A percentile compares a stretch with the other conserved stretches of the same genome.
These are phyloP conservation scores for Heliconius nattereri DNA, from an alignment of 1,140 invertebrate species.

Conservation along the genomic window DNA sequence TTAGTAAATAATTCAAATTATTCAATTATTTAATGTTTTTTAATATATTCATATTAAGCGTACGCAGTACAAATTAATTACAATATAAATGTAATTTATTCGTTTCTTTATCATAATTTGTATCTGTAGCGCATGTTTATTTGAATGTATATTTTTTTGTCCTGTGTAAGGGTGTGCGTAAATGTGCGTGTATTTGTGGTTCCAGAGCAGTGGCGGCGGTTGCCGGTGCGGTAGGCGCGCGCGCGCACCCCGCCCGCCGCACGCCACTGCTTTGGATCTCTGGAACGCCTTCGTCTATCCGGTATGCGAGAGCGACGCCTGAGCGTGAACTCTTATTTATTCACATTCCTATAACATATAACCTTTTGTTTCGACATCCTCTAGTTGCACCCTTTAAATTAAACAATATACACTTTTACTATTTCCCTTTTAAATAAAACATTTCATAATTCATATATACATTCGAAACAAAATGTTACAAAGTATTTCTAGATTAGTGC, in stretches of 20 bases:
- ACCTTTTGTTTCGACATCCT: conserved; percentile 40
- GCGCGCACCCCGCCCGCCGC: conserved; percentile 77
- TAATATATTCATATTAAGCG: neutral
- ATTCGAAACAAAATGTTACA: conserved; percentile 40
- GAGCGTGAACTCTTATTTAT: conserved; percentile 53
- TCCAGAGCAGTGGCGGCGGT: conserved; percentile 82
- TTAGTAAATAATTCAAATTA: neutral
- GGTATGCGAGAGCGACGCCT: conserved; percentile 78
- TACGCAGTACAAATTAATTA: conserved; percentile 6
- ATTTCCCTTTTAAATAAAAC: neutral
- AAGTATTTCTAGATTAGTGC: conserved; percentile 18
- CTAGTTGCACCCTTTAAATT: neutral
- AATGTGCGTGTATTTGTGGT: conserved; percentile 78
- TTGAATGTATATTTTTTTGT: conserved; percentile 28
- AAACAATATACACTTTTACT: conserved; percentile 9
- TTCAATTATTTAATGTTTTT: neutral
- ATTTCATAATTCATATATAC: conserved; percentile 17
- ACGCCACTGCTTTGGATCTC: conserved; percentile 82
- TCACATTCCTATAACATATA: conserved; percentile 18
- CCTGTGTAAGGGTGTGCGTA: conserved; percentile 60
- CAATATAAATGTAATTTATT: conserved; percentile 16
- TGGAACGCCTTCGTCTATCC: conserved; percentile 82
- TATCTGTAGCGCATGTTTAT: conserved; percentile 21
- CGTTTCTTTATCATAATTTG: conserved; percentile 3
- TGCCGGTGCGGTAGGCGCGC: conserved; percentile 79